Evolutionary conservation across 2,888 invertebrate species (phyloP).

Genomic region (Ophion obscuratus): DNA sequence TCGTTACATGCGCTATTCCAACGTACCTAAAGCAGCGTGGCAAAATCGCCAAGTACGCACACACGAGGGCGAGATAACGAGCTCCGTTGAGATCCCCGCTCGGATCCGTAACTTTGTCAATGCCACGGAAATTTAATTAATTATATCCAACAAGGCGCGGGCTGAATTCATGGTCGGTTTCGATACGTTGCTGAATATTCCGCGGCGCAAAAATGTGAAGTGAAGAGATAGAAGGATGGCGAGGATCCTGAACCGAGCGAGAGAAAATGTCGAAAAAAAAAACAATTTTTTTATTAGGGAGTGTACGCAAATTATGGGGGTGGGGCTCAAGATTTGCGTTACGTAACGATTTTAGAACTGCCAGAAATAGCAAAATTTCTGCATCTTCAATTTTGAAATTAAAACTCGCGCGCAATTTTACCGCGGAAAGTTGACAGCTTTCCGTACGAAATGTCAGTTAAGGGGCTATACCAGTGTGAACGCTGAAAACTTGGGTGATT

Average conservation of each 20-base stretch:
- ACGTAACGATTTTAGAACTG: no score
- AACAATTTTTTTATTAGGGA: background rate
- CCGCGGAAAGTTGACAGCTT: no score
- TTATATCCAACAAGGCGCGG: background rate
- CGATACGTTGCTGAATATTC: background rate
- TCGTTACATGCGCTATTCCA: background rate
- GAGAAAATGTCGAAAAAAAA: background rate
- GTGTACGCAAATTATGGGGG: no score
- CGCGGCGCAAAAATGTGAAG: background rate
- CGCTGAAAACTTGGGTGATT: no score
- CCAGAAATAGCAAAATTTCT: no score
- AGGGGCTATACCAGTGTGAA: no score
- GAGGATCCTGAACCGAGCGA: background rate
- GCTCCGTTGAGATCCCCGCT: background rate
- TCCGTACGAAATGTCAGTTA: no score
- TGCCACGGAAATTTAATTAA: conserved; percentile 23
- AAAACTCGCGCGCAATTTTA: no score
- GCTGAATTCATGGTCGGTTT: background rate
- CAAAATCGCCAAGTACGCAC: background rate
- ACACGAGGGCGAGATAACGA: background rate
- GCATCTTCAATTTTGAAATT: no score
- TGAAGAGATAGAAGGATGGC: background rate
- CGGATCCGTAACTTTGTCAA: background rate
- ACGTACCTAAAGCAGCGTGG: background rate
- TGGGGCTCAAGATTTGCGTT: no score